phyloP scores from a whole-genome alignment of 2,888 invertebrate genomes.

The Beris morrisii region DNA sequence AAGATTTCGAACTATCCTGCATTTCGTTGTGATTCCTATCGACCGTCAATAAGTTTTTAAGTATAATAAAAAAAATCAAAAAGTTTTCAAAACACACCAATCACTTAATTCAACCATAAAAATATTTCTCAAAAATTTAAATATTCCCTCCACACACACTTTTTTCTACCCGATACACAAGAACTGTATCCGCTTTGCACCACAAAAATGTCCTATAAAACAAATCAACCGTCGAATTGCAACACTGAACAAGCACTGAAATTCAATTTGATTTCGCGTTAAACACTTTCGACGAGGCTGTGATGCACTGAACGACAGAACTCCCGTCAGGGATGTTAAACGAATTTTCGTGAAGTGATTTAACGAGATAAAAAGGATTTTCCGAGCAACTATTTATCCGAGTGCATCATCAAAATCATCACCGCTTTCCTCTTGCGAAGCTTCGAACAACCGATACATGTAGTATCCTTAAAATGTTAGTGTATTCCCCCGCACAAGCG shows the following conservation, averaged over 20 bases:
- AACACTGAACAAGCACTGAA: conserved; percentile 31
- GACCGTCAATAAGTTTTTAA: neutral
- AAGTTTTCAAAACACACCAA: neutral
- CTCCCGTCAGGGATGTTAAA: conserved; percentile 35
- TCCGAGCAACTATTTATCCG: conserved; percentile 32
- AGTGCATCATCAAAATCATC: conserved; percentile 14
- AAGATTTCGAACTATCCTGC: conserved; percentile 74
- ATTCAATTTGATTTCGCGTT: conserved; percentile 16
- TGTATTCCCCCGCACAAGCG: too few species aligned
- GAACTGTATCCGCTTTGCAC: neutral
- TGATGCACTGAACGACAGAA: conserved; percentile 1
- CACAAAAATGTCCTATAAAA: neutral
- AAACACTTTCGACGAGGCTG: conserved; percentile 9
- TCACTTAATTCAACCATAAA: too few species aligned
- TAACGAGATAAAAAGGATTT: conserved; percentile 39
- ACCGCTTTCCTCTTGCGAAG: too few species aligned
- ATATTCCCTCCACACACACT: too few species aligned
- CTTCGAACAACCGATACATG: too few species aligned
- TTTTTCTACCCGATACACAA: too few species aligned
- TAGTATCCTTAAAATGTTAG: too few species aligned
- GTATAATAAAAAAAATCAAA: conserved; percentile 1
- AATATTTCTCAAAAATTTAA: too few species aligned
- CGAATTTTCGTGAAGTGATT: conserved; percentile 41
- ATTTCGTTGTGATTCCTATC: conserved; percentile 41
- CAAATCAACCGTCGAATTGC: conserved; percentile 36